A percentile compares a stretch with the other conserved stretches of the same genome.
Conservation (phyloP, 2,797 vertebrate genomes). For the Kryptopterus vitreolus region DNA sequence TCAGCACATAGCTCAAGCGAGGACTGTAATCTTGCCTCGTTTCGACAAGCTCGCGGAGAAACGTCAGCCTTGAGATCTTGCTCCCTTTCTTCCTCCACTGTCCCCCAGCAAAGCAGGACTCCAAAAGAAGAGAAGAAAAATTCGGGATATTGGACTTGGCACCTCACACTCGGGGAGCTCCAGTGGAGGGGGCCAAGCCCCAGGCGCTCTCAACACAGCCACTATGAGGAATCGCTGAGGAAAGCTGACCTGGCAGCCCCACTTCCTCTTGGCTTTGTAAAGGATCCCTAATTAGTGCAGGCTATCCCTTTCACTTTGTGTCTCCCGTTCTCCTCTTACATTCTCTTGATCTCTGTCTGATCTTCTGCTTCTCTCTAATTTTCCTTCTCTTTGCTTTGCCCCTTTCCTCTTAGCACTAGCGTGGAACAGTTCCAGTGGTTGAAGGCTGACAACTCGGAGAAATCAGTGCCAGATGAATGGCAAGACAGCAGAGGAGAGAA, state of each 20-base stretch:
- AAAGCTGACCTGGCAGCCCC: constrained; percentile 85
- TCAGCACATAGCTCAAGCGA: constrained; percentile 68
- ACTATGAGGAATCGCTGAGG: constrained; percentile 82
- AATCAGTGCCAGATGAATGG: constrained; percentile 84
- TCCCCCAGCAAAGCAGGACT: constrained; percentile 54
- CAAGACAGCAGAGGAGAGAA: constrained; percentile 38
- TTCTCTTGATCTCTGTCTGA: constrained; percentile 55
- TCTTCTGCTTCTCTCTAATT: constrained; percentile 45
- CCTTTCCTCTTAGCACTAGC: constrained; percentile 49
- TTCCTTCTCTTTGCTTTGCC: constrained; percentile 14
- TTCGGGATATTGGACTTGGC: constrained; percentile 85
- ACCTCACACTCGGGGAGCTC: constrained; percentile 78
- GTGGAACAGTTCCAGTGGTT: constrained; percentile 75
- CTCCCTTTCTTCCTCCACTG: constrained; percentile 11
- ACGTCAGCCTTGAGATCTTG: constrained; percentile 56
- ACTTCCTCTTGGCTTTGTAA: constrained; percentile 81
- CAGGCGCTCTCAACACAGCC: constrained; percentile 69
- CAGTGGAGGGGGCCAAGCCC: constrained; percentile 66
- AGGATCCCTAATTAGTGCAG: constrained; percentile 80
- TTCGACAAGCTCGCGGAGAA: constrained; percentile 61
- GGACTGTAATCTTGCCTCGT: constrained; percentile 63
- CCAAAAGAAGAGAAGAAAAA: constrained; percentile 79
- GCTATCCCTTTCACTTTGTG: constrained; percentile 73
- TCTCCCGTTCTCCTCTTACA: constrained; percentile 57
- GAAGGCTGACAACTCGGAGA: constrained; percentile 72